Evolutionary conservation across 2,797 vertebrate genomes (phyloP).

Genomic region (Glyptemys insculpta): DNA sequence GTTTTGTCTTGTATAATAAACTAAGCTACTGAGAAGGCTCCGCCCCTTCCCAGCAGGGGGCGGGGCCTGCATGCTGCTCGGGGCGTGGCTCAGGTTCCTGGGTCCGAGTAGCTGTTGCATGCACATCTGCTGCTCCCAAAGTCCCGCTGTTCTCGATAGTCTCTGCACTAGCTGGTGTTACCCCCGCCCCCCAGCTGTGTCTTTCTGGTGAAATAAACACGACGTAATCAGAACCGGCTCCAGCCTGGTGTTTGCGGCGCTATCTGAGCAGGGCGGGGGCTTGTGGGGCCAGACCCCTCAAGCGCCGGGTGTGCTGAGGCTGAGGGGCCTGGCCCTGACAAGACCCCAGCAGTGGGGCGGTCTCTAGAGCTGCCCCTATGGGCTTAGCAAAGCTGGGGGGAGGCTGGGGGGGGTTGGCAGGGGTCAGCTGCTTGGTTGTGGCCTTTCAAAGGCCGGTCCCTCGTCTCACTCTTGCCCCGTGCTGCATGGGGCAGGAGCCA

Average conservation of each 20-base stretch:
- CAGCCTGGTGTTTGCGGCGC: not conserved
- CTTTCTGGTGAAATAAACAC: not conserved
- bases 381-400: no score
- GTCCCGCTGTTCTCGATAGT: not conserved
- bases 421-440: no score
- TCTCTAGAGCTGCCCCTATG: no score
- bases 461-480: no score
- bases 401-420: no score
- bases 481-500: no score
- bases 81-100: not conserved
- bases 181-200: not conserved
- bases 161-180: not conserved
- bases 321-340: no score
- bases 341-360: no score
- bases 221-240: fast-evolving
- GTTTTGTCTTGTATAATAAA: not conserved
- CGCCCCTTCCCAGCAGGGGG: not conserved
- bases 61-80: not conserved
- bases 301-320: not conserved
- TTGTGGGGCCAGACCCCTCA: fast-evolving
- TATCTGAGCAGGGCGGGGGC: fast-evolving
- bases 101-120: not conserved
- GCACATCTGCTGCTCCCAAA: not conserved
- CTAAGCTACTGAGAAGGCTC: not conserved
- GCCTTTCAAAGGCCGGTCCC: no score